Evolutionary conservation across 2,888 invertebrate species (phyloP), one percentile per base, ranked within the genome.

Genomic region (Plebejus anna): DNA sequence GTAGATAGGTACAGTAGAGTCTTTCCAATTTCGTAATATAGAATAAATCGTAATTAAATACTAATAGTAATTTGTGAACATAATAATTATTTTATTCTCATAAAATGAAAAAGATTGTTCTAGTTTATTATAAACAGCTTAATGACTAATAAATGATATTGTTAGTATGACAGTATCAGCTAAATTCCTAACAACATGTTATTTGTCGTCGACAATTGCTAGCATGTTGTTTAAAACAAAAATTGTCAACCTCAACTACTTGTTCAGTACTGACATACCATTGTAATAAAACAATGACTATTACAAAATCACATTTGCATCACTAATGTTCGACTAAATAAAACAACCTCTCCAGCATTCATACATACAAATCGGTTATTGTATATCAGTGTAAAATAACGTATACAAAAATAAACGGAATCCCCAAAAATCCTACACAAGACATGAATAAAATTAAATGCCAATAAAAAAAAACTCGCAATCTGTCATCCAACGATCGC

Each of bases 231-330:
- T 32, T 13, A 66, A 66, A 66, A 66, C 32, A 66, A 66, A 66
- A 66, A 66, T 66, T 66, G 32, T 66, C 66, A 66, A 66, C 66
- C 66, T 32, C 66, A 61, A 66, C 66, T 11, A 11, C 28, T 32
- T 36, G 51, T 73, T 16, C 32, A 55, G 73, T 47, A 72, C 51
- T 13, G 4, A 55, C 51, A 32, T 51, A 32, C 51, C 55, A 73
- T 73, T 73, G 73, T 73, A 51, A 22, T 55, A 55, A 73, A 73
- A 73, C 73, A 73, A 73, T 73, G 73, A 73, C 73, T 32, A 22
- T 73, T 73, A 73, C 73, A 73, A 73, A 73, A 73, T 55, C 73
- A 42, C 28, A 73, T 73, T 73, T 47, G 73, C 51, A 28, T 73
- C 32, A 73, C 72, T 72, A 42, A 72, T 72, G 72, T 51, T 28